A percentile compares a stretch with the other conserved stretches of the same genome.
These are phyloP conservation scores for Squalus acanthias DNA, from an alignment of 2,797 vertebrate genomes.

Conservation along the genomic window DNA sequence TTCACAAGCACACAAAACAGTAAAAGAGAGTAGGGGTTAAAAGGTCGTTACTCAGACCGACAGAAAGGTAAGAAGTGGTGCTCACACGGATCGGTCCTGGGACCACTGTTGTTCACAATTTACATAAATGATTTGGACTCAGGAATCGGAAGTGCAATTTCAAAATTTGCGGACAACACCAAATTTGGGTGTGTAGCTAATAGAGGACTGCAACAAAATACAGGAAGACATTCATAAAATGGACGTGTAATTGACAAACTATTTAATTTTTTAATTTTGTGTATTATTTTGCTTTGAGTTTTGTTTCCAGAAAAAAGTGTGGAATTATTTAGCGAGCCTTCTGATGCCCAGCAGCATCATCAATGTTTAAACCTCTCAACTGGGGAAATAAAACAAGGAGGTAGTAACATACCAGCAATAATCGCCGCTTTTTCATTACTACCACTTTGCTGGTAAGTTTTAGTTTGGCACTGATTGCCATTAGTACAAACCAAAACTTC, in stretches of 20 bases:
- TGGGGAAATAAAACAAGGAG: background rate
- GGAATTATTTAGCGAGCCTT: background rate
- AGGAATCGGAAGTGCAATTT: background rate
- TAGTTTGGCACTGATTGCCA: background rate
- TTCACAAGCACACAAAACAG: background rate
- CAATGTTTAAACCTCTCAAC: background rate
- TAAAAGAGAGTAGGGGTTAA: background rate
- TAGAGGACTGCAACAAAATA: background rate
- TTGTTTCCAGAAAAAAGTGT: background rate
- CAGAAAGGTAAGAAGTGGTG: background rate
- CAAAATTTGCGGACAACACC: background rate
- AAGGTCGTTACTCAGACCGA: background rate
- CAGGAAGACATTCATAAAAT: background rate
- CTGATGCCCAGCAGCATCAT: background rate
- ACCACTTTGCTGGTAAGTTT: no score
- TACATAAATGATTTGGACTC: background rate
- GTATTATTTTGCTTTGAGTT: background rate
- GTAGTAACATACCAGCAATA: background rate
- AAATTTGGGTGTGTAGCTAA: background rate
- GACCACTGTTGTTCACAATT: background rate
- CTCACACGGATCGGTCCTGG: background rate
- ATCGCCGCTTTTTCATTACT: no score
- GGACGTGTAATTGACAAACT: background rate
- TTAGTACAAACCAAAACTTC: background rate
- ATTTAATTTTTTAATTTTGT: background rate